phyloP scores from a whole-genome alignment of 2,888 invertebrate species.

The Ernsta delagoae region DNA sequence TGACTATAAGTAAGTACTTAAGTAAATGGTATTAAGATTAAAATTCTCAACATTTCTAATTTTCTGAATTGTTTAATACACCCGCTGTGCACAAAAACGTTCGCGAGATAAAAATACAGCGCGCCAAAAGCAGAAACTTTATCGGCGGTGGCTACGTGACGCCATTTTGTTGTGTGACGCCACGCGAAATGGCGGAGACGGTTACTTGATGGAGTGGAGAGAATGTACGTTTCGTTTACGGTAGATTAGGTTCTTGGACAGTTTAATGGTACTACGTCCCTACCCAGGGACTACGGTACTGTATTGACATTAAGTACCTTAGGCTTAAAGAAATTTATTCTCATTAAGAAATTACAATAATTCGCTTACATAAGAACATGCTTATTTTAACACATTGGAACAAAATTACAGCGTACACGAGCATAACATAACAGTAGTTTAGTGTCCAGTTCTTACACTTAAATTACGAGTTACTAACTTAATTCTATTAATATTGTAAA shows the following conservation, averaged over 20 bases:
- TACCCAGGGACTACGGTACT: neutral
- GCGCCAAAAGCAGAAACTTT: conserved; percentile 23
- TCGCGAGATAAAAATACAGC: conserved; percentile 18
- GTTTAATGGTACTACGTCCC: neutral
- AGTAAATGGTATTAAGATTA: neutral
- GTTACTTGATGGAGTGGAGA: conserved; percentile 4
- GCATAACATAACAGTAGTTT: no score
- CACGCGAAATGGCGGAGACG: conserved; percentile 26
- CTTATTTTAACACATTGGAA: no score
- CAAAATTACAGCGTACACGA: no score
- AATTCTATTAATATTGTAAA: no score
- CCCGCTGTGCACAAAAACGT: conserved; percentile 17
- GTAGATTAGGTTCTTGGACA: neutral
- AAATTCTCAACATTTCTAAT: conserved; percentile 19
- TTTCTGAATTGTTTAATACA: conserved; percentile 17
- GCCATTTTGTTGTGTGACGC: conserved; percentile 36
- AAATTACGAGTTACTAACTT: no score
- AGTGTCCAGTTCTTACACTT: no score
- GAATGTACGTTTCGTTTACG: neutral
- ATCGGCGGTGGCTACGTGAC: conserved; percentile 26
- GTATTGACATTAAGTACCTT: no score
- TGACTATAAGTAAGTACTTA: neutral
- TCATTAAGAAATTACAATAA: no score
- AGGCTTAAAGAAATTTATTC: no score
- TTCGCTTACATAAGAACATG: no score